Conservation (phyloP, 2,113 vertebrate species). For the Carollia perspicillata region DNA sequence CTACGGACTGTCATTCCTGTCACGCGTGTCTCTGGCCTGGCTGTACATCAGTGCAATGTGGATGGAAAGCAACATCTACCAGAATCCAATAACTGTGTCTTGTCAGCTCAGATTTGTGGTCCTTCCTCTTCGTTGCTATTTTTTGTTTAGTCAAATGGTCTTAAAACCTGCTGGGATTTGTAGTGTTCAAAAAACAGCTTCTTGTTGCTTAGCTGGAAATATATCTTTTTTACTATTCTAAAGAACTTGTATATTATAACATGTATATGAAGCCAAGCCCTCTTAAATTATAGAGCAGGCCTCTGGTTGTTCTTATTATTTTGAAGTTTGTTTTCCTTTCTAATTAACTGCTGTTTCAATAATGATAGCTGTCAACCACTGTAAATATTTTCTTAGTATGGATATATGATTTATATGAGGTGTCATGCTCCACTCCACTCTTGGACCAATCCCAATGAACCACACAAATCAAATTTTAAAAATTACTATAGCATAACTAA, state of each 20-base stretch:
- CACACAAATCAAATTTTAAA: slow-evolving; percentile 47
- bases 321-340: neutral
- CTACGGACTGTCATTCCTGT: too few species aligned
- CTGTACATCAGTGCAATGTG: neutral
- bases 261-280: neutral
- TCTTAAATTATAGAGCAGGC: neutral
- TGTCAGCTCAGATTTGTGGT: neutral
- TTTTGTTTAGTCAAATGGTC: neutral
- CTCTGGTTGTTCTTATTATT: neutral
- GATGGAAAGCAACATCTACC: neutral
- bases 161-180: slow-evolving; percentile 25
- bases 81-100: neutral
- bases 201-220: neutral
- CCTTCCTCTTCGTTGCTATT: neutral
- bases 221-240: neutral
- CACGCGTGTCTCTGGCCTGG: neutral
- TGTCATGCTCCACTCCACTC: slow-evolving; percentile 12
- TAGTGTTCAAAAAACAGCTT: neutral
- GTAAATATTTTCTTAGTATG: neutral
- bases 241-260: neutral
- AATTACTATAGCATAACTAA: slow-evolving; percentile 24
- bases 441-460: slow-evolving; percentile 25
- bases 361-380: slow-evolving; percentile 9
- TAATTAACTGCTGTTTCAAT: slow-evolving; percentile 13
- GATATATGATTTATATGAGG: neutral